Conservation (phyloP, 2,113 vertebrate genomes). For the Otis tarda region DNA sequence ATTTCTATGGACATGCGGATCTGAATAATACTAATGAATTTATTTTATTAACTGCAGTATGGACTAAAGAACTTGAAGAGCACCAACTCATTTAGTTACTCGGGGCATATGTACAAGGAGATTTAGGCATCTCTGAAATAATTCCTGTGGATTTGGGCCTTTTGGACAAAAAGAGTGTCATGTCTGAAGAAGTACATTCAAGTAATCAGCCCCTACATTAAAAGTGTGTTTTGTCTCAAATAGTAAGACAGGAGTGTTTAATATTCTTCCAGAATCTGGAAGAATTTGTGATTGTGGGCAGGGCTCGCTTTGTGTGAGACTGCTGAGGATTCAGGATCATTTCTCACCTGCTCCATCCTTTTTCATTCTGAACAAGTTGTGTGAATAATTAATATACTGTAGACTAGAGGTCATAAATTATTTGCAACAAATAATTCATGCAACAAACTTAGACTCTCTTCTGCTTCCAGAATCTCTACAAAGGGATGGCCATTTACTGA, state of each 20-base stretch:
- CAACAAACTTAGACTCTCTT: neutral
- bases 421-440: slow-evolving; percentile 22
- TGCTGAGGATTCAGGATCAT: neutral
- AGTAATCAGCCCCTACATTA: neutral
- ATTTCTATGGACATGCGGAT: neutral
- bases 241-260: neutral
- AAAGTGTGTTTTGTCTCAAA: neutral
- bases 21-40: neutral
- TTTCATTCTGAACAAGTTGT: neutral
- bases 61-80: neutral
- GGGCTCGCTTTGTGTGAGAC: neutral
- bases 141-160: neutral
- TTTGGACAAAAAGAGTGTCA: neutral
- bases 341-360: neutral
- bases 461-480: neutral
- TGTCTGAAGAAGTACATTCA: neutral
- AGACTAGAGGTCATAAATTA: neutral
- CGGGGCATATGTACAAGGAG: neutral
- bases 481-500: neutral
- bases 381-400: slow-evolving; percentile 22
- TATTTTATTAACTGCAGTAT: neutral
- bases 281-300: neutral
- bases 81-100: neutral
- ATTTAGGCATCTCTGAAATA: neutral
- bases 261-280: neutral